Base-by-base conservation (phyloP, 2,797 vertebrate species). In the Mus spretus region DNA sequence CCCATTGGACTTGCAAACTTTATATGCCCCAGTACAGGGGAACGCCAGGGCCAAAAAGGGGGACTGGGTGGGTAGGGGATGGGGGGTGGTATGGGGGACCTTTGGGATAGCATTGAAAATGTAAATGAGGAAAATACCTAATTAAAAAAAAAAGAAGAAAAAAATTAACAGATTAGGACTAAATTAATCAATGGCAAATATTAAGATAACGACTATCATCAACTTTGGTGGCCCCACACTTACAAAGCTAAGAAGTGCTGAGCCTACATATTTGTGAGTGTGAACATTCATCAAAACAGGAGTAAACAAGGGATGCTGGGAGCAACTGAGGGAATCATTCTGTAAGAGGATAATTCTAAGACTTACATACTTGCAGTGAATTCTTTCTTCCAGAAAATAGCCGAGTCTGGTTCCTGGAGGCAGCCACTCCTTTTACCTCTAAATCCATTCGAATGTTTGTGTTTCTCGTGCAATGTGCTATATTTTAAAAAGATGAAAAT, bases 371-470 rank as follows among this genome's bases (percentile, higher is more conserved):
- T 95, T 98, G 98, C 34, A 91, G 37, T 53, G 13, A 2, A 82
- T 97, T 98, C 91, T 97, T 97, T 59, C 67, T 96, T 86, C 24
- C 97, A 2, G 53, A 15, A 50, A 96, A 82, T 11, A 97, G 65
- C 37, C 91, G 96, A 91, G 65, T 44, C 90, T 98, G 96, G 75
- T 81, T 96, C 95, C 0, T 93, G 82, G 98, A 97, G 3, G 97
- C 96, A 72, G 98, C 81, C 95, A 98, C 79, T 93, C 98, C 98
- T 98, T 98, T 98, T 97, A 98, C 84, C 90, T 98, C 97, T 77
- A 98, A 98, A 97, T 99, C 98, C 98, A 99, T 99, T 75, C 53
- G 97, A 97, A 90, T 53, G 91, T 44, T 63, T 0, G 3, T 78
- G 53, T 72, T 55, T 90, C 31, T 85, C 95, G 84, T 44, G 75